Conservation (phyloP, 2,888 invertebrate species). For the Rhabditoides inermis region DNA sequence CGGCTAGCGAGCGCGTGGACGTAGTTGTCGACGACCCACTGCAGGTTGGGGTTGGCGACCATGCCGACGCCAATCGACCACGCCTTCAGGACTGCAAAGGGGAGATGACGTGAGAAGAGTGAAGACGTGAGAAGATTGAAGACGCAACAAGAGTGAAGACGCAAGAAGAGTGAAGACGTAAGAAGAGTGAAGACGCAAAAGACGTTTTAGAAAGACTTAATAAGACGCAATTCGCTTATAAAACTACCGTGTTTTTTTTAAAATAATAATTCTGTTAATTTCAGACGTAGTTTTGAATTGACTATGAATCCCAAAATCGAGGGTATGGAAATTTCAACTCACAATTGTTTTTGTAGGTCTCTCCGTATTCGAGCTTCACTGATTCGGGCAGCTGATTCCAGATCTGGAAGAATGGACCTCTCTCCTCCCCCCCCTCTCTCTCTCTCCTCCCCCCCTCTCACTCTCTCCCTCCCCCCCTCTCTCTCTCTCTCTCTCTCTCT, state of each 20-base stretch:
- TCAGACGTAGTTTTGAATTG: no score
- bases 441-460: conserved; percentile 8
- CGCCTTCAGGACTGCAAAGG: conserved; percentile 24
- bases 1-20: conserved; percentile 35
- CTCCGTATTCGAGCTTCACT: conserved; percentile 48
- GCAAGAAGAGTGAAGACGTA: no score
- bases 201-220: no score
- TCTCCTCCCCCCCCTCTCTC: not conserved
- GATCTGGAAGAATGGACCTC: conserved; percentile 7
- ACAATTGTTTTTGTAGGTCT: conserved; percentile 44
- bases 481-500: conserved; percentile 37
- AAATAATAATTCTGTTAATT: no score
- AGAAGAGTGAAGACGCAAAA: no score
- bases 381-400: conserved; percentile 35
- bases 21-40: conserved; percentile 42
- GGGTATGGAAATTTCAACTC: no score
- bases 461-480: conserved; percentile 33
- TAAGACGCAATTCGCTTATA: no score
- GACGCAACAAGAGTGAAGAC: not conserved
- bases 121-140: not conserved
- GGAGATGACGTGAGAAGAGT: not conserved
- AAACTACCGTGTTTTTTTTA: no score
- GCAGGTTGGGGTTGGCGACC: conserved; percentile 35
- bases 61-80: conserved; percentile 36
- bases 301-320: no score